Evolutionary conservation across 1,140 invertebrate species (phyloP), one percentile per base, ranked within the genome.

Genomic region (Centruroides sculpturatus): DNA sequence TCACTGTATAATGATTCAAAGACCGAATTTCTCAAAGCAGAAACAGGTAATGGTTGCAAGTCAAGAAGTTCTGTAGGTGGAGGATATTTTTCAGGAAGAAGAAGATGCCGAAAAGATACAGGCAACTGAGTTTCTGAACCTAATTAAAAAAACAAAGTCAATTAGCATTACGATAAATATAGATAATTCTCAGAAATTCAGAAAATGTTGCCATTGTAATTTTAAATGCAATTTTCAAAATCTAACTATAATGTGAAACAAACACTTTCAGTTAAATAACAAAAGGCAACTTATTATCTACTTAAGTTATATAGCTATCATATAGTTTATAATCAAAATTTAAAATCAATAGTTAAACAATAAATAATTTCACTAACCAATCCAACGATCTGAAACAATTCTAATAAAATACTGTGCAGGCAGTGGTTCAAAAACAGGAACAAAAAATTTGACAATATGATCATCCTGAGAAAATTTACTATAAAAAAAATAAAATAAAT

Each of bases 1-100:
- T 91, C 82, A 5, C 76, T 77, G 69, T 98, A 99, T 5, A 99
- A 75, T 5, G 78, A 75, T 72, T 98, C 93, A 72, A 87, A 98
- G 53, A 83, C 80, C 0, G 82, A 74, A 73, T 98, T 97, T 64
- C 92, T 70, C 34, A 83, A 67, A 53, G 81, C 80, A 61, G 75
- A 76, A 10, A 85, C 85, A 0, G 95, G 95, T 50, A 99, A 75
- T 2, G 96, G 94, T 72, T 99, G 95, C 34, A 99, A 77, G 77
- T 99, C 96, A n/a, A 99, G 77, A 52, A 99, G 76, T 74, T 99
- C 96, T 0, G 97, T 99, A 2, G 95, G 93, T 10, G 95, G 94
- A 35, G 94, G 81, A 76, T 97, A 97, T 75, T 99, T 99, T 74
- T 99, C 96, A 0, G 97, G 97, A 36, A 99, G 74, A 69, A 99